These are phyloP conservation scores for Conger conger DNA, from an alignment of 2,113 vertebrate species.

Conservation along the genomic window DNA sequence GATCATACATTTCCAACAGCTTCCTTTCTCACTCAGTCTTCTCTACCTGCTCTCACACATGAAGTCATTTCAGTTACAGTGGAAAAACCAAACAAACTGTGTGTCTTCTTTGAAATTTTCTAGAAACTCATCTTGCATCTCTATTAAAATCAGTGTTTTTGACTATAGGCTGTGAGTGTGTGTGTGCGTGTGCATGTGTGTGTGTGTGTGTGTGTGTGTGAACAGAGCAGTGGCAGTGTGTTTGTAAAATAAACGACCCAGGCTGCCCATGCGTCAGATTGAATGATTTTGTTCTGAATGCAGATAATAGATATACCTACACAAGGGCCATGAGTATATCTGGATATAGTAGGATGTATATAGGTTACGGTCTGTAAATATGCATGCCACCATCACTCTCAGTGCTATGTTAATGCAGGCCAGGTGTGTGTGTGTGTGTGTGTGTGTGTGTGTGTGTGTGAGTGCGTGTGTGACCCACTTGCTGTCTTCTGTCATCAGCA, in stretches of 20 bases:
- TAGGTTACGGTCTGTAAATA: background rate
- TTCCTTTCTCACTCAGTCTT: background rate
- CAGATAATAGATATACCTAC: too few species aligned
- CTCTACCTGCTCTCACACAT: background rate
- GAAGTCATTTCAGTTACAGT: too few species aligned
- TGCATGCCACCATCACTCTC: background rate
- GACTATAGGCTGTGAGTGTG: background rate
- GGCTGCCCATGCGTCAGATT: too few species aligned
- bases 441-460: background rate
- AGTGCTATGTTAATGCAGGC: too few species aligned
- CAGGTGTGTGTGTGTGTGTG: background rate
- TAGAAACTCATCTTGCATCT: too few species aligned
- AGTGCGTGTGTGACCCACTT: conserved; percentile 59
- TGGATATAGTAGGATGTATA: too few species aligned
- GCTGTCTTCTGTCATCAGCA: conserved; percentile 70
- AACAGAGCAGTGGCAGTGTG: background rate
- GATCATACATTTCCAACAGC: background rate
- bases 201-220: background rate
- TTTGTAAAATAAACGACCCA: too few species aligned
- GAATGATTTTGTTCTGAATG: too few species aligned
- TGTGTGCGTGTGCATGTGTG: background rate
- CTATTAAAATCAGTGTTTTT: too few species aligned
- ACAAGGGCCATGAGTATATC: too few species aligned
- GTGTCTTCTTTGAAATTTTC: too few species aligned
- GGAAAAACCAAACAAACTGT: too few species aligned